Evolutionary conservation across 2,113 vertebrate species (phyloP).

Genomic region (cat (Felis catus)): F.catus_Fca126_mat1.0 CM031419.1:71892501-71893000

Average conservation of each 20-base stretch:
- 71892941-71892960: conserved; percentile 91
- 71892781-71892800: background rate
- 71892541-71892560: too few species aligned
- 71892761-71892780: background rate
- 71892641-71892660: background rate
- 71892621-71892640: background rate
- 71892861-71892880: conserved; percentile 98
- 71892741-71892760: background rate
- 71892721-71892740: background rate
- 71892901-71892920: conserved; percentile 96
- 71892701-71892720: background rate
- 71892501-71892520: too few species aligned
- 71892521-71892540: too few species aligned
- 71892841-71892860: conserved; percentile 37
- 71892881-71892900: conserved; percentile 94
- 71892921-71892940: conserved; percentile 99
- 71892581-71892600: background rate
- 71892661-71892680: background rate
- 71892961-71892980: conserved; percentile 96
- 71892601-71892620: background rate
- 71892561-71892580: too few species aligned
- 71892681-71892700: background rate
- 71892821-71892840: background rate
- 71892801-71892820: background rate
- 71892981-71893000: conserved; percentile 82